Evolutionary conservation across 1,140 invertebrate genomes (phyloP), one percentile per base, ranked within the genome.

Genomic region (Euura saliciscinereae): DNA sequence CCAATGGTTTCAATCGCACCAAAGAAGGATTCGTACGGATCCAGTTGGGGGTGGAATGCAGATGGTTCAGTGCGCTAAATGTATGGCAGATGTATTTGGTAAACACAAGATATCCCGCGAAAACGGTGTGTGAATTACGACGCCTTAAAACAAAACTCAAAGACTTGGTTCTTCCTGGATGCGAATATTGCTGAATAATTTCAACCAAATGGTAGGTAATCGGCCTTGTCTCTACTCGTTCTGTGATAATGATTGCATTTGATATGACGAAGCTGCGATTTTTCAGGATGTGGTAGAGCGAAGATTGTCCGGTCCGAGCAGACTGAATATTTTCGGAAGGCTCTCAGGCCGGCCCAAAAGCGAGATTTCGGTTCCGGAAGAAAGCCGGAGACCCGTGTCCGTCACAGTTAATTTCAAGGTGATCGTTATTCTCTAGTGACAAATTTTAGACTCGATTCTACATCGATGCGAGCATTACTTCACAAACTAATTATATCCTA

Each of bases 21-120:
- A n/a, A n/a, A n/a, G n/a, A n/a, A n/a, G n/a, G n/a, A n/a, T n/a
- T n/a, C n/a, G n/a, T 10, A n/a, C n/a, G 51, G n/a, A 59, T 59
- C 2, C 51, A 59, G 51, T n/a, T 1, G 11, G 66, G 66, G 42
- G 3, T 67, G 66, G 66, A 67, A 67, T 74, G 67, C 43, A 68
- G 74, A 77, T 72, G 68, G 77, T 68, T 67, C 71, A 44, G 13
- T 51, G 68, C 75, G 79, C 84, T 86, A 86, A 85, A 85, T 83
- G 85, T 86, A 86, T 78, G 75, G 75, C 74, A 72, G 77, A 72
- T 79, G 68, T 82, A 79, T 83, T 82, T 84, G 79, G 84, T 86
- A 82, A 84, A 82, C 79, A 81, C 74, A 68, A 76, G 74, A 74
- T 68, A 76, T 78, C 75, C 82, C 75, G 71, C 75, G 81, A 76